These are phyloP conservation scores for Agelaius tricolor DNA, from an alignment of 2,113 vertebrate genomes.

Conservation along the genomic window DNA sequence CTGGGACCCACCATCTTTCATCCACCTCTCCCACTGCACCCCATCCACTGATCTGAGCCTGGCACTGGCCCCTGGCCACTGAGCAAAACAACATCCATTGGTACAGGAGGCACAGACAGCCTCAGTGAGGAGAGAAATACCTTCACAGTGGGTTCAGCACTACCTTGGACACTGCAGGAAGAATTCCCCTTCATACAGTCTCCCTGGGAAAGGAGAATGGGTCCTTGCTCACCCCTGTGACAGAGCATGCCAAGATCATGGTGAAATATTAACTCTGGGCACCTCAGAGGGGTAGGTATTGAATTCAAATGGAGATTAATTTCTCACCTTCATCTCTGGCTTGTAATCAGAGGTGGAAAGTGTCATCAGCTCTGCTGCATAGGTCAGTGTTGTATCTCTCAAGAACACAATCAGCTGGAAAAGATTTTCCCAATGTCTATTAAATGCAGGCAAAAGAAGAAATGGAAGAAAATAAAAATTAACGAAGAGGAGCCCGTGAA, in stretches of 20 bases:
- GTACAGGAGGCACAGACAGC: not conserved
- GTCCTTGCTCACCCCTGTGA: not conserved
- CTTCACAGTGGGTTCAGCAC: not conserved
- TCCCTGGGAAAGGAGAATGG: not conserved
- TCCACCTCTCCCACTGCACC: not conserved
- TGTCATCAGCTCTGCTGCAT: not conserved
- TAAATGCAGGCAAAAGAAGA: not conserved
- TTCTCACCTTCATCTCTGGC: not conserved
- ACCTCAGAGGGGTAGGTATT: not conserved
- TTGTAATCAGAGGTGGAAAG: not conserved
- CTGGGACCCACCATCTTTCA: not conserved
- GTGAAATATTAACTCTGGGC: not conserved
- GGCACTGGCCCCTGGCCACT: not conserved
- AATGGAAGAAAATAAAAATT: not conserved
- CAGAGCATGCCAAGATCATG: fast-evolving
- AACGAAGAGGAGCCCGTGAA: not conserved
- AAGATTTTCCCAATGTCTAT: not conserved
- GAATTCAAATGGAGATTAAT: not conserved
- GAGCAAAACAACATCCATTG: not conserved
- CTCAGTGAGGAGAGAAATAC: not conserved
- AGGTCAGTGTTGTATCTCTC: not conserved
- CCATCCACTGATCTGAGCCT: not conserved
- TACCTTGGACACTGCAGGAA: not conserved
- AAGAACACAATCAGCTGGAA: not conserved
- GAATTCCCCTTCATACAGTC: not conserved